These are phyloP conservation scores for Cassiopea xamachana DNA, from an alignment of 30 jellyfish, hydroid and myxozoan species.

Conservation along the genomic window DNA sequence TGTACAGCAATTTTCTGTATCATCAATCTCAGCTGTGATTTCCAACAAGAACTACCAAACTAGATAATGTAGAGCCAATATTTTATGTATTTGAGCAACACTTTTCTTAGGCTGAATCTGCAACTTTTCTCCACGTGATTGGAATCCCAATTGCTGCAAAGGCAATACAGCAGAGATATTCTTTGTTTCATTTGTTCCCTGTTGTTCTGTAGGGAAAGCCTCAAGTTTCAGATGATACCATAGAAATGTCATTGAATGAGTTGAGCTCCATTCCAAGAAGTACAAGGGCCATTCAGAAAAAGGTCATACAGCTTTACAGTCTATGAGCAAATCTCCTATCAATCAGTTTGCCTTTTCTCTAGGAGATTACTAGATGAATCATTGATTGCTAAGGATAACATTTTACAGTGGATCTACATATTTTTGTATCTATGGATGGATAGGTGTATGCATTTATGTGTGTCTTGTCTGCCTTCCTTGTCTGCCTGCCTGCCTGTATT, in stretches of 20 bases:
- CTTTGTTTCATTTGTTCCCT: not conserved
- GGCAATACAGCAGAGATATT: not conserved
- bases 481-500: too few species aligned
- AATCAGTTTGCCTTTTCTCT: too few species aligned
- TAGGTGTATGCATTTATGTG: too few species aligned
- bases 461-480: too few species aligned
- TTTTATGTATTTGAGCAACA: too few species aligned
- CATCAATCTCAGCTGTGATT: not conserved
- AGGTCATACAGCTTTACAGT: not conserved
- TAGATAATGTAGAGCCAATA: not conserved
- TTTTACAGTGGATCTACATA: too few species aligned
- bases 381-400: too few species aligned
- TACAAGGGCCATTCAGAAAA: slow-evolving; percentile 21
- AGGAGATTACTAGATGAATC: too few species aligned
- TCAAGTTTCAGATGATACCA: not conserved
- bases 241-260: slow-evolving; percentile 29
- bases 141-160: not conserved
- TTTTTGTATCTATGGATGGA: too few species aligned
- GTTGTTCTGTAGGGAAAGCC: not conserved
- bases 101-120: too few species aligned
- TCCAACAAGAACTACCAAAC: not conserved
- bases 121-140: not conserved
- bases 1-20: not conserved
- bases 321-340: too few species aligned
- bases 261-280: slow-evolving; percentile 26